Evolutionary conservation across 1,140 invertebrate genomes (phyloP), one percentile per base, ranked within the genome.

Genomic region (Dolichoris vasculosae): DNA sequence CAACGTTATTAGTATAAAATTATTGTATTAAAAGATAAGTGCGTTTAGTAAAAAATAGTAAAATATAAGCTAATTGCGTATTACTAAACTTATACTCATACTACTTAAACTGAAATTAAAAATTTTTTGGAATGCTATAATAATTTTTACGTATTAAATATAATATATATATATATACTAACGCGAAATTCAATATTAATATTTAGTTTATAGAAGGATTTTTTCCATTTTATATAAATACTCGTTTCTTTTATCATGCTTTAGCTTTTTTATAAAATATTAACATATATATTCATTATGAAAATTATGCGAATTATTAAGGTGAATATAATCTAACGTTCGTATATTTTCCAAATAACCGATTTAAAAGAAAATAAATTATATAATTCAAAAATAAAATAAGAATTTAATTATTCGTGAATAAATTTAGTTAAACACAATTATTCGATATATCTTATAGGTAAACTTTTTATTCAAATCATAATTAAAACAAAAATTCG

Each of bases 31-130:
- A 3, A 15, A 43, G 7, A 73, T n/a, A 73, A 6, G 2, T 0
- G 7, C 30, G 11, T 26, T 43, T 26, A 43, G n/a, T 73, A n/a
- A 73, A 43, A 43, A 11, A 43, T 26, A 8, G 0, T 43, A 73
- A 73, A 73, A 40, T n/a, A 9, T 17, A n/a, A 59, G 38, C 6
- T 43, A 73, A 73, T 73, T 40, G 38, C 26, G 38, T 73, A 73
- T 43, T 73, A 43, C 69, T 43, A 43, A 73, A 73, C 40, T 73
- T 73, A 43, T 43, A n/a, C 38, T 73, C 69, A 38, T 26, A 73
- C 38, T 73, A 73, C 38, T 73, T 73, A n/a, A 73, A 43, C 3
- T 73, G 69, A 73, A 73, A 73, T 73, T 73, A n/a, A 73, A 43
- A 26, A 73, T 38, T 26, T 73, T n/a, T 2, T n/a, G 9, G 20